A percentile compares a stretch with the other conserved stretches of the same genome.
phyloP scores from a whole-genome alignment of 2,888 invertebrate species.

The Didymodactylos carnosus region DNA sequence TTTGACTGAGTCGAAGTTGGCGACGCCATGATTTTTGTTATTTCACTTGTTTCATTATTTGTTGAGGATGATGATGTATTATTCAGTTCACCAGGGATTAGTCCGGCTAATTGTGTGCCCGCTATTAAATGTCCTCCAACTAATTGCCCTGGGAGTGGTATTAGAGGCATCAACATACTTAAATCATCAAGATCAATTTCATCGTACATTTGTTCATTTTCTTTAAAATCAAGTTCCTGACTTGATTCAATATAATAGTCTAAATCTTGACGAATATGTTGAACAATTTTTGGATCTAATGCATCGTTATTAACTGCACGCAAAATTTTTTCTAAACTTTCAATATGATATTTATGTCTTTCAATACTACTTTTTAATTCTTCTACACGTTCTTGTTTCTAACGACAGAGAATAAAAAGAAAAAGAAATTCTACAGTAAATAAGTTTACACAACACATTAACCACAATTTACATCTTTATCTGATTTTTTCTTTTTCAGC shows the following conservation, averaged over 20 bases:
- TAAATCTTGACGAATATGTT: conserved; percentile 83
- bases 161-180: neutral
- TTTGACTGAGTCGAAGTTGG: neutral
- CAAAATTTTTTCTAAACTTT: conserved; percentile 78
- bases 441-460: neutral
- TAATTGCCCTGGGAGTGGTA: too few relatives aligned
- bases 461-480: conserved; percentile 56
- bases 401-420: conserved; percentile 40
- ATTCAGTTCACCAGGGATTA: too few relatives aligned
- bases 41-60: neutral
- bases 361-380: neutral
- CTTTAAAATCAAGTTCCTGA: conserved; percentile 80
- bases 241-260: conserved; percentile 91
- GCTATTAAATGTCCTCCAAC: too few relatives aligned
- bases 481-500: conserved; percentile 74
- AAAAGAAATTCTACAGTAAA: neutral
- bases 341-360: conserved; percentile 80
- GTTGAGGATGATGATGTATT: neutral
- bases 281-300: conserved; percentile 66
- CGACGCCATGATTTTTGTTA: neutral
- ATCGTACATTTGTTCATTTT: conserved; percentile 65
- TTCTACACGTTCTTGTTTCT: neutral
- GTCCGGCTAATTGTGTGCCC: too few relatives aligned
- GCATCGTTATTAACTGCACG: conserved; percentile 93
- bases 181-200: conserved; percentile 59